These are phyloP conservation scores for Pseudochirops corinnae DNA, from an alignment of 2,797 vertebrate species.

Conservation along the genomic window DNA sequence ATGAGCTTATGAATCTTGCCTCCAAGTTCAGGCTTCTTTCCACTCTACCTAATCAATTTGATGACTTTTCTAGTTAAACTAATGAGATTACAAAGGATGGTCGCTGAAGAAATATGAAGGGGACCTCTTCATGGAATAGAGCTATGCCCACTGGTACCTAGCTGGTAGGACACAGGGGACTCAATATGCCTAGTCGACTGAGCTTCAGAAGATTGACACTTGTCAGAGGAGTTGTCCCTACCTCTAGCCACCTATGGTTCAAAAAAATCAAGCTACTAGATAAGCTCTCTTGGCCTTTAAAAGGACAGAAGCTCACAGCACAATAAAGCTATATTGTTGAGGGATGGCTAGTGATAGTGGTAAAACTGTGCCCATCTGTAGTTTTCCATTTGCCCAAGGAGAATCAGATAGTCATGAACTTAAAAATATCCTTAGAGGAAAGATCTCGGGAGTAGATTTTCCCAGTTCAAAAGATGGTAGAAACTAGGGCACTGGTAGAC, in stretches of 20 bases:
- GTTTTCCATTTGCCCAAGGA: background rate
- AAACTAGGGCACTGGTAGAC: background rate
- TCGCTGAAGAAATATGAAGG: background rate
- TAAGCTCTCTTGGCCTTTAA: background rate
- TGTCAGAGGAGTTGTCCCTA: background rate
- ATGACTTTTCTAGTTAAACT: background rate
- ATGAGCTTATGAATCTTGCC: background rate
- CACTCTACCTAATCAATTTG: background rate
- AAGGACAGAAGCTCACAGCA: background rate
- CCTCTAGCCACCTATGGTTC: background rate
- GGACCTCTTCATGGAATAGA: background rate
- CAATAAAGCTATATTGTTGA: background rate
- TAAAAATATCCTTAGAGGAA: background rate
- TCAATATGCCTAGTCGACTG: background rate
- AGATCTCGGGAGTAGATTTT: background rate
- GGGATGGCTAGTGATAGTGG: background rate
- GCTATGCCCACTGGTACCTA: background rate
- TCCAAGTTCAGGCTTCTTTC: background rate
- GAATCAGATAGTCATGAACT: background rate
- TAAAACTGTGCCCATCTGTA: background rate
- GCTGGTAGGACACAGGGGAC: background rate
- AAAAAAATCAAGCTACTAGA: background rate
- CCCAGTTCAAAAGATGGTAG: background rate
- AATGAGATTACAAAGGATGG: background rate
- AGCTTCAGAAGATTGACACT: background rate